phyloP scores from a whole-genome alignment of 2,888 invertebrate genomes.

The Cremastobaeus sp. region DNA sequence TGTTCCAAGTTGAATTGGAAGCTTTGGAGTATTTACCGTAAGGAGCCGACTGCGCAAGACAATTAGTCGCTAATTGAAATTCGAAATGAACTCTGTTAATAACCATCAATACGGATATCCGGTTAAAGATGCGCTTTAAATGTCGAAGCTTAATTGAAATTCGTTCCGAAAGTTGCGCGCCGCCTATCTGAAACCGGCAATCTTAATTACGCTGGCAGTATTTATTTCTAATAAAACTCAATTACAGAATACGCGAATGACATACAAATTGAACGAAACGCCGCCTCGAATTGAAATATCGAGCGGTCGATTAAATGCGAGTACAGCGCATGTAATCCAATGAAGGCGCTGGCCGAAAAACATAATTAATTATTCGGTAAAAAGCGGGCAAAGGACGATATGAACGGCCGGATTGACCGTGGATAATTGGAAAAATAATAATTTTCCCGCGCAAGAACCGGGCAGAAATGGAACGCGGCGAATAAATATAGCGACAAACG shows the following conservation, averaged over 20 bases:
- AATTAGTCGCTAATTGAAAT: conserved; percentile 25
- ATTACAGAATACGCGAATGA: conserved; percentile 2
- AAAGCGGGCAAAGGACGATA: too few species aligned
- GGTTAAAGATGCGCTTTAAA: conserved; percentile 19
- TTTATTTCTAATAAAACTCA: conserved; percentile 3
- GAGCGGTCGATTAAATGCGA: too few species aligned
- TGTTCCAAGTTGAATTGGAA: too few species aligned
- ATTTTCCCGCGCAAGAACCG: not conserved
- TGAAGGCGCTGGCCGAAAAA: too few species aligned
- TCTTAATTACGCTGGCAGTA: conserved; percentile 9
- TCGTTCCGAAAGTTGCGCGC: conserved; percentile 6
- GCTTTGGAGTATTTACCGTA: too few species aligned
- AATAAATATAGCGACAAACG: conserved; percentile 11
- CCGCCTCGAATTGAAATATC: too few species aligned
- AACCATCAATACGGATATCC: conserved; percentile 38
- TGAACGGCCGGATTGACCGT: too few species aligned
- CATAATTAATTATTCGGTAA: too few species aligned
- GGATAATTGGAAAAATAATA: not conserved
- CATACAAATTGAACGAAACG: too few species aligned
- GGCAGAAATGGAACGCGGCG: not conserved
- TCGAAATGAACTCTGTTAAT: conserved; percentile 15
- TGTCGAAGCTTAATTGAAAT: conserved; percentile 20
- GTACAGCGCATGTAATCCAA: too few species aligned
- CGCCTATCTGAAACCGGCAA: too few species aligned
- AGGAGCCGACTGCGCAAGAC: not conserved